phyloP scores from a whole-genome alignment of 2,113 vertebrate species.

The Nycticebus coucang region DNA sequence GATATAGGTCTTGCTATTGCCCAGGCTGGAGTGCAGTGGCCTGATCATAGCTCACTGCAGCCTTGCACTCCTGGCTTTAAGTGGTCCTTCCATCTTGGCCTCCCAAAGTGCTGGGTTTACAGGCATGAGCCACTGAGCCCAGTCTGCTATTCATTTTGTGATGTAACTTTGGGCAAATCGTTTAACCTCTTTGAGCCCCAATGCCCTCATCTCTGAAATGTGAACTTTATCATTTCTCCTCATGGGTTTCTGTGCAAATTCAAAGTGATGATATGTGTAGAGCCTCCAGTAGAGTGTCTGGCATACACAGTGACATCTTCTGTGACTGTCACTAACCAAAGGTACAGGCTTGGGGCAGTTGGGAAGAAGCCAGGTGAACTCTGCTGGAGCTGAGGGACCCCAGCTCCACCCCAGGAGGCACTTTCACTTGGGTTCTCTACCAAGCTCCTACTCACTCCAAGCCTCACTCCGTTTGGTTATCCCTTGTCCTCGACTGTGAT shows the following conservation, averaged over 20 bases:
- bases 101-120: no score
- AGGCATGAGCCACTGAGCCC: no score
- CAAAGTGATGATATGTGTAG: rapidly evolving
- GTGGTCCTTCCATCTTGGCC: no score
- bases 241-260: not conserved
- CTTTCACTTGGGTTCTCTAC: not conserved
- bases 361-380: not conserved
- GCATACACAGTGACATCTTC: not conserved
- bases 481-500: not conserved
- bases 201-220: not conserved
- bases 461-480: rapidly evolving
- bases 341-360: not conserved
- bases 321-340: rapidly evolving
- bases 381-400: not conserved
- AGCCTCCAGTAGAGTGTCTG: rapidly evolving
- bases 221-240: not conserved
- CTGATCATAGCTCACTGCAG: no score
- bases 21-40: no score
- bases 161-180: not conserved
- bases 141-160: not conserved
- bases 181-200: not conserved
- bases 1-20: no score
- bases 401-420: rapidly evolving
- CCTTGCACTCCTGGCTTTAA: no score
- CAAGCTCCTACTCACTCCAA: not conserved